Evolutionary conservation across 2,113 vertebrate genomes (phyloP).

Genomic region (Sprattus sprattus): DNA sequence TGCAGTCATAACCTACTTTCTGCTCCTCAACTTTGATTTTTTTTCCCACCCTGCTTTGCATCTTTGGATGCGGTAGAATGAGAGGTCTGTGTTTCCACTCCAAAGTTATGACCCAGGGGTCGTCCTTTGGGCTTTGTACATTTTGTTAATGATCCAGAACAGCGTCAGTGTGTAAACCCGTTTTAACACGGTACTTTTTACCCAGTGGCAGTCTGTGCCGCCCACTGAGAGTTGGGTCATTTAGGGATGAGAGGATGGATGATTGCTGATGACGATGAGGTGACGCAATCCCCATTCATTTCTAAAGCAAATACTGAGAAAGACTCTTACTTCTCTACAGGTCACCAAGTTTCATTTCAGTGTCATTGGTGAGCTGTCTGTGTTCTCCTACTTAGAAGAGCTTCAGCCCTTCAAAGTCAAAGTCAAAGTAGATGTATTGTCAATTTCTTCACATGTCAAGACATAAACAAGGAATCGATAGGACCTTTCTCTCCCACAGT

Average conservation of each 20-base stretch:
- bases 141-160: background rate
- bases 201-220: background rate
- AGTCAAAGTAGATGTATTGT: too few relatives aligned
- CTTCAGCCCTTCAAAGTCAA: too few relatives aligned
- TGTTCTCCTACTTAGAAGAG: too few relatives aligned
- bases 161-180: background rate
- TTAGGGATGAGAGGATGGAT: too few relatives aligned
- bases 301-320: too few relatives aligned
- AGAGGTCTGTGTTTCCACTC: background rate
- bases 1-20: slow-evolving; percentile 14
- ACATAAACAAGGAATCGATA: too few relatives aligned
- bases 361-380: background rate
- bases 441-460: too few relatives aligned
- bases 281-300: too few relatives aligned
- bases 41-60: background rate
- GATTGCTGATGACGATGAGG: too few relatives aligned
- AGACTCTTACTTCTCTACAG: background rate
- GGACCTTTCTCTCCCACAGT: too few relatives aligned
- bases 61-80: background rate
- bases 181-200: background rate
- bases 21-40: background rate
- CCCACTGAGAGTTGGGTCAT: too few relatives aligned
- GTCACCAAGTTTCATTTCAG: background rate
- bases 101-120: background rate
- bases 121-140: background rate